A percentile compares a stretch with the other conserved stretches of the same genome.
These are phyloP conservation scores for Pilophorus perplexus DNA, from an alignment of 2,888 invertebrate genomes.

Conservation along the genomic window DNA sequence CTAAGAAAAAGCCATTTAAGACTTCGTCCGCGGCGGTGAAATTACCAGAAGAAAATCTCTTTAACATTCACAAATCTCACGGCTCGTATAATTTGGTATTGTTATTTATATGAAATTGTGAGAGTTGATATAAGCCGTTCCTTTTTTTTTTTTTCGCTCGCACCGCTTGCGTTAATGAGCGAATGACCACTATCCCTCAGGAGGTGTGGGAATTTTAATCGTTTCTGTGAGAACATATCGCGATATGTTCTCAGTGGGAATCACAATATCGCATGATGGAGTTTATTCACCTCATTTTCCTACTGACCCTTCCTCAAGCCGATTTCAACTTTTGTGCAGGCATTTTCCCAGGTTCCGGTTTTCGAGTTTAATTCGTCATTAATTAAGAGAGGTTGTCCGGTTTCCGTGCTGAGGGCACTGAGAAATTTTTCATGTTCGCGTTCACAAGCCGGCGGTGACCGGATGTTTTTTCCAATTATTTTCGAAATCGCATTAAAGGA, in stretches of 20 bases:
- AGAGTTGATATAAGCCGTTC: conserved; percentile 20
- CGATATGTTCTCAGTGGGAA: conserved; percentile 32
- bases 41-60: conserved; percentile 27
- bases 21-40: conserved; percentile 12
- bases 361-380: too few species aligned
- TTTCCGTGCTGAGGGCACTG: too few species aligned
- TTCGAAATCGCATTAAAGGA: too few species aligned
- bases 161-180: conserved; percentile 18
- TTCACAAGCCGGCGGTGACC: too few species aligned
- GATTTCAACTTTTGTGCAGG: conserved; percentile 11
- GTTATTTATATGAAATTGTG: conserved; percentile 37
- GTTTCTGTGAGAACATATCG: conserved; percentile 29
- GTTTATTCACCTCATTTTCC: conserved; percentile 35
- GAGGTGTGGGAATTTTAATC: conserved; percentile 31
- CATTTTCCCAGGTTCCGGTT: conserved; percentile 17
- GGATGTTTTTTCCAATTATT: too few species aligned
- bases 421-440: too few species aligned
- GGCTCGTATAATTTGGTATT: conserved; percentile 35
- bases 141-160: not conserved
- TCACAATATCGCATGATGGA: conserved; percentile 32
- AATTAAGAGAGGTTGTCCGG: too few species aligned
- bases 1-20: conserved; percentile 9
- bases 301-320: conserved; percentile 31
- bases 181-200: conserved; percentile 32
- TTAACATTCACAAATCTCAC: conserved; percentile 37